Evolutionary conservation across 1,140 invertebrate genomes (phyloP), one percentile per base, ranked within the genome.

Genomic region (Drosophila fuyamai): DNA sequence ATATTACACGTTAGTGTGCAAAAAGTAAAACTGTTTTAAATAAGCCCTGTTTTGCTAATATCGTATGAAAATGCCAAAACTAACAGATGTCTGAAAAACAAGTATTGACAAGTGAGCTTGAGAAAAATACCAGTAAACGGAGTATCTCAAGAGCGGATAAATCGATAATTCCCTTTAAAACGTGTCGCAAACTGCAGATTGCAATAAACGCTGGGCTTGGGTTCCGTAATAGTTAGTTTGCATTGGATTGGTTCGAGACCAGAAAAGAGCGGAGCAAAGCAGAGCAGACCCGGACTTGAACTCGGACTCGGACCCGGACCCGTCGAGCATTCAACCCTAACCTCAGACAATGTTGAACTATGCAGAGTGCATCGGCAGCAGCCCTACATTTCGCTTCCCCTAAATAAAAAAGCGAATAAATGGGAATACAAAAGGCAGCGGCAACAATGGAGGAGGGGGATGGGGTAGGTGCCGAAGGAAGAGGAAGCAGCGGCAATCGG

Each of bases 251-350:
- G 23, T 41, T 38, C 29, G 59, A 40, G 41, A 36, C 38, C 43
- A 54, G 41, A 51, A 76, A 70, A 51, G 47, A 61, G 48, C 32
- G 36, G 57, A 48, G 47, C 29, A 47, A 29, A n/a, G 48, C 41
- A 23, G 46, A 46, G 29, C 29, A 32, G 29, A 32, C 29, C 29
- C 8, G 29, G 29, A 32, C 29, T 32, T 7, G 35, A 23, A 54
- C 43, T 46, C 16, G 35, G 40, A n/a, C 43, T 32, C 53, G 44
- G 8, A 14, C 14, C n/a, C 43, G 41, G 14, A 7, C 50, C 63
- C 62, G 50, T 78, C 63, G 82, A 81, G 61, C 82, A 79, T 86
- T 88, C 83, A 88, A 86, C 83, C 89, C 88, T 91, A 91, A 91
- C 89, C 89, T 91, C 89, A 89, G 89, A 91, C 89, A 91, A 91